phyloP scores from a whole-genome alignment of 2,113 vertebrate species.

The Panthera leo region DNA sequence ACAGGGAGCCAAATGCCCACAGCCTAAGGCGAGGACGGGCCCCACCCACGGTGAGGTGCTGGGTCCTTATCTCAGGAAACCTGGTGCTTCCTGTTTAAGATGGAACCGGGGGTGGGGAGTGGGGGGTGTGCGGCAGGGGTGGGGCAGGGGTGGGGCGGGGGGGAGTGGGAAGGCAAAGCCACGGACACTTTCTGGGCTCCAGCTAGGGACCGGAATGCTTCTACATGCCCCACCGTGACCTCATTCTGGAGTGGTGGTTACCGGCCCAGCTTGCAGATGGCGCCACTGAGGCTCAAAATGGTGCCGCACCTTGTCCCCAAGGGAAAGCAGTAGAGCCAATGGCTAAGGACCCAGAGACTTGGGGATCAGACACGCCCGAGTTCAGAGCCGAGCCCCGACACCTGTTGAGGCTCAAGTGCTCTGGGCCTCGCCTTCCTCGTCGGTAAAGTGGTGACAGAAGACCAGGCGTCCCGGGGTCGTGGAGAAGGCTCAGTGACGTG shows the following conservation, averaged over 20 bases:
- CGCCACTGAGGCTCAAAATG: neutral
- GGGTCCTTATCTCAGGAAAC: neutral
- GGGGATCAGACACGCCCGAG: neutral
- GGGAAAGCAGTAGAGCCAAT: neutral
- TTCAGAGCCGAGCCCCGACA: neutral
- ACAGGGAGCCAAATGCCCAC: neutral
- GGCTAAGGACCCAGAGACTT: too few relatives aligned
- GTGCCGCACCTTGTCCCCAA: neutral
- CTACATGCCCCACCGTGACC: neutral
- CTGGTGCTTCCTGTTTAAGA: constrained; percentile 44
- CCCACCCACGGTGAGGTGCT: neutral
- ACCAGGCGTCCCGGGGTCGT: neutral
- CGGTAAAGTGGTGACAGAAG: neutral
- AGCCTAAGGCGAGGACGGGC: neutral
- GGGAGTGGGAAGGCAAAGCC: neutral
- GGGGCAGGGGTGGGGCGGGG: too few relatives aligned
- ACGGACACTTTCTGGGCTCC: neutral
- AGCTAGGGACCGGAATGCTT: neutral
- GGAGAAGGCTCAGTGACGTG: neutral
- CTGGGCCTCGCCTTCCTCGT: neutral
- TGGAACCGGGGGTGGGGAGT: neutral
- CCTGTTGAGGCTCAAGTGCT: too few relatives aligned
- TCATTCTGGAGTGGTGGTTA: neutral
- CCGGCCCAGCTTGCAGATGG: neutral
- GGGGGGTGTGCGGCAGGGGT: too few relatives aligned